phyloP scores from a whole-genome alignment of 2,888 invertebrate genomes.

The Alcis repandata region DNA sequence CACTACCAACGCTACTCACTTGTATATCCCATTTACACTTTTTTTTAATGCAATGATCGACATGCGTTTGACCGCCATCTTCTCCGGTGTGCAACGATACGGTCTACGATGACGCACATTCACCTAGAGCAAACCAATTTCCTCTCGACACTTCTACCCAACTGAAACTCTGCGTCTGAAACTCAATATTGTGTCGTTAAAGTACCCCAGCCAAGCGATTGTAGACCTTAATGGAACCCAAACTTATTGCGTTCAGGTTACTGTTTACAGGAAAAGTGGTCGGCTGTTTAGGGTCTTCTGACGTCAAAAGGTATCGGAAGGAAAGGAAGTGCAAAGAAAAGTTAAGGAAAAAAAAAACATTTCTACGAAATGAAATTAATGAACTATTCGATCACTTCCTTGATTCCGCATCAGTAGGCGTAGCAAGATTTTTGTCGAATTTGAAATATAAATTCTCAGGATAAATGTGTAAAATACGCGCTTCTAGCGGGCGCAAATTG shows the following conservation, averaged over 20 bases:
- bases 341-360: background rate
- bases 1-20: no score
- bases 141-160: slow-evolving; percentile 12
- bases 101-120: no score
- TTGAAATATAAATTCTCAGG: no score
- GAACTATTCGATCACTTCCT: background rate
- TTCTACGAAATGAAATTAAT: background rate
- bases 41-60: no score
- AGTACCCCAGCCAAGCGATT: slow-evolving; percentile 40
- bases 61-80: no score
- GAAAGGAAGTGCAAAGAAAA: slow-evolving; percentile 7
- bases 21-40: no score
- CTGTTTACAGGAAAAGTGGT: slow-evolving; percentile 25
- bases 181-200: slow-evolving; percentile 51
- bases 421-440: no score
- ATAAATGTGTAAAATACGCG: no score
- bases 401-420: background rate
- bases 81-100: no score
- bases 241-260: slow-evolving; percentile 44
- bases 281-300: slow-evolving; percentile 3
- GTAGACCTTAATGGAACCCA: slow-evolving; percentile 45
- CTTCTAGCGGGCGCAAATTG: no score
- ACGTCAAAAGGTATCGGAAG: slow-evolving; percentile 5
- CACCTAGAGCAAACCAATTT: no score
- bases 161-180: slow-evolving; percentile 27